phyloP scores from a whole-genome alignment of 2,113 vertebrate species.

The Grallaria varia region DNA sequence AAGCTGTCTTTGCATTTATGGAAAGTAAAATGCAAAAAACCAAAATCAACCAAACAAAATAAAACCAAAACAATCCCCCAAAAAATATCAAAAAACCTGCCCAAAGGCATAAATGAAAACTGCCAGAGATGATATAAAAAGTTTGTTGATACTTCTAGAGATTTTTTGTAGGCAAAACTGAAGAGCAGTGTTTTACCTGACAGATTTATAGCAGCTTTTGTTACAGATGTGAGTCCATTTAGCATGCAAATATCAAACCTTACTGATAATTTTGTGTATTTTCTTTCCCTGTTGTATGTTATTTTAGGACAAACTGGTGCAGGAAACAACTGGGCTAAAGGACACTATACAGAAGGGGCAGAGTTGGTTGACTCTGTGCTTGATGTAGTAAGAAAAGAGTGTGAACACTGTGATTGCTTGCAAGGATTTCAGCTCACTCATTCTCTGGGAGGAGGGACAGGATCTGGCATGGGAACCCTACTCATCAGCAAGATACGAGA shows the following conservation, averaged over 20 bases:
- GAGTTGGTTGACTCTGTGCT: conserved; percentile 90
- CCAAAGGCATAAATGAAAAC: not conserved
- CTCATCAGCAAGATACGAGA: conserved; percentile 95
- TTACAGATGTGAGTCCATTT: not conserved
- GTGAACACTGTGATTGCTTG: conserved; percentile 90
- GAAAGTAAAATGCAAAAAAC: not conserved
- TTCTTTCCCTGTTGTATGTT: conserved; percentile 6
- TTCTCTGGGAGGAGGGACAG: conserved; percentile 86
- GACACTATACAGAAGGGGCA: conserved; percentile 93
- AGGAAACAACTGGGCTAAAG: conserved; percentile 96
- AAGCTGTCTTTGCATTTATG: not conserved
- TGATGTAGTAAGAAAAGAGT: conserved; percentile 89
- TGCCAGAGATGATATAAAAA: not conserved
- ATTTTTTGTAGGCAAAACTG: not conserved
- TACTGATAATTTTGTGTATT: not conserved
- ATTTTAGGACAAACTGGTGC: conserved; percentile 91
- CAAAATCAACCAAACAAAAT: no score
- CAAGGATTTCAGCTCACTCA: conserved; percentile 91
- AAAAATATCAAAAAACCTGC: not conserved
- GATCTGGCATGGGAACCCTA: conserved; percentile 92
- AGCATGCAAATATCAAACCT: not conserved
- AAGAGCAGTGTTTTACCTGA: not conserved
- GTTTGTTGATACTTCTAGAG: not conserved
- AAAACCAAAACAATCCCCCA: no score
- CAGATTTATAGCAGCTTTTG: not conserved